Conservation (phyloP, 2,113 vertebrate genomes). For the Copsychus sechellarum region DNA sequence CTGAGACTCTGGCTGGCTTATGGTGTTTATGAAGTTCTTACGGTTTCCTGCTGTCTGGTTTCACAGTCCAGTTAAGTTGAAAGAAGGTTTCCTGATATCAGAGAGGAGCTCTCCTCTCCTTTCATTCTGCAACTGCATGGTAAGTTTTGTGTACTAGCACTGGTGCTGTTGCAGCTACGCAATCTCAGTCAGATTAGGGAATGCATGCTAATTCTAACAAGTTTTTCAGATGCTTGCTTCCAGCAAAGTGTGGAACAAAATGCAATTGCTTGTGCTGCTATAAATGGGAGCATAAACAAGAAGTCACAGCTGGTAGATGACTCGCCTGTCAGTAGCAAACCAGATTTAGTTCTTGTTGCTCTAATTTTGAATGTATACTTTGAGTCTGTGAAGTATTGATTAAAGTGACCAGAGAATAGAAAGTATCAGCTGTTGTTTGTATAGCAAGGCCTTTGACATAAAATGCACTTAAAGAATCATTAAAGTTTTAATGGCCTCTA, state of each 20-base stretch:
- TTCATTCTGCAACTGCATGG: background rate
- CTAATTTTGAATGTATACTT: background rate
- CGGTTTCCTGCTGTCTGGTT: background rate
- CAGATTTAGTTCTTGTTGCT: background rate
- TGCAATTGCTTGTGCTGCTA: rapidly evolving
- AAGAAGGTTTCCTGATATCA: background rate
- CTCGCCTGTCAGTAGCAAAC: background rate
- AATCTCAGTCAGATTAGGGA: background rate
- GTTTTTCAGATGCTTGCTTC: background rate
- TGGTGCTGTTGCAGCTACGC: background rate
- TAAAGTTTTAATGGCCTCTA: background rate
- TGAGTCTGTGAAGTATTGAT: background rate
- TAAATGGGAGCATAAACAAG: background rate
- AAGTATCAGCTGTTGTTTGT: background rate
- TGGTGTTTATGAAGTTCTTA: background rate
- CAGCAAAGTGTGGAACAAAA: background rate
- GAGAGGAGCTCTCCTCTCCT: background rate
- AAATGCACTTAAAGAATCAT: background rate
- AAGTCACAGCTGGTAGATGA: background rate
- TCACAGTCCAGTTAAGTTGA: background rate
- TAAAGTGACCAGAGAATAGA: background rate
- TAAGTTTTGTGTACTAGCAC: background rate
- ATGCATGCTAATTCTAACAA: background rate
- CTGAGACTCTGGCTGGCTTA: background rate
- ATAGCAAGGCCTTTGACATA: background rate